Conservation (phyloP, 2,113 vertebrate species). For the Caretta caretta region DNA sequence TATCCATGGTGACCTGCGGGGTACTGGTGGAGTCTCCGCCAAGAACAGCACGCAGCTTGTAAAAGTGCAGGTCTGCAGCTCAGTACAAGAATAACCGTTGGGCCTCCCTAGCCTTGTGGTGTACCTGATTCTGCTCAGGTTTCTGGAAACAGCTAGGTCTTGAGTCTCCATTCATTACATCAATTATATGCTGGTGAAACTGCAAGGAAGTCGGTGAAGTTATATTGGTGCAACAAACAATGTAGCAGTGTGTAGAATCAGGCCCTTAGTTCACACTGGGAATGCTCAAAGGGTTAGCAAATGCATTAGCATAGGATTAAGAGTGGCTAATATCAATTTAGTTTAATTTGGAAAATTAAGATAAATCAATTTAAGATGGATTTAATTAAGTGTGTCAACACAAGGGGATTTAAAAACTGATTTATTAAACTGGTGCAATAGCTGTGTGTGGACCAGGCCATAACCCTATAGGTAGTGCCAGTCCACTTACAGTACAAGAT, state of each 20-base stretch:
- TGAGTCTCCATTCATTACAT: background rate
- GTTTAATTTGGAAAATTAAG: background rate
- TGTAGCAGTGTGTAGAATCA: accelerated
- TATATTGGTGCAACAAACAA: accelerated
- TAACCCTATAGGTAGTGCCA: background rate
- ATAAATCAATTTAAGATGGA: background rate
- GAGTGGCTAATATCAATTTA: background rate
- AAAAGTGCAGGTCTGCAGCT: background rate
- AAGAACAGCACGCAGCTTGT: background rate
- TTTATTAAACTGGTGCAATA: background rate
- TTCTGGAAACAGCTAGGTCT: background rate
- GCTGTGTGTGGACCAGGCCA: background rate
- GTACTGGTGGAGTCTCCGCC: background rate
- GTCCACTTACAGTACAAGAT: background rate
- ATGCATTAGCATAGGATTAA: background rate
- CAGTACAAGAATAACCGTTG: background rate
- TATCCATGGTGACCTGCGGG: background rate
- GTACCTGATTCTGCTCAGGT: background rate
- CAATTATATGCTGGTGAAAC: background rate
- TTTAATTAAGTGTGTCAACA: background rate
- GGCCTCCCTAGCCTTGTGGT: background rate
- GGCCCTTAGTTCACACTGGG: background rate
- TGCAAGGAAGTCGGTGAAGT: background rate
- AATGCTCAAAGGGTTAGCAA: background rate
- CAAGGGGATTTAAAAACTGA: background rate